Evolutionary conservation across 2,797 vertebrate species (phyloP), one percentile per base, ranked within the genome.

Genomic region (Mionectes olivaceus): DNA sequence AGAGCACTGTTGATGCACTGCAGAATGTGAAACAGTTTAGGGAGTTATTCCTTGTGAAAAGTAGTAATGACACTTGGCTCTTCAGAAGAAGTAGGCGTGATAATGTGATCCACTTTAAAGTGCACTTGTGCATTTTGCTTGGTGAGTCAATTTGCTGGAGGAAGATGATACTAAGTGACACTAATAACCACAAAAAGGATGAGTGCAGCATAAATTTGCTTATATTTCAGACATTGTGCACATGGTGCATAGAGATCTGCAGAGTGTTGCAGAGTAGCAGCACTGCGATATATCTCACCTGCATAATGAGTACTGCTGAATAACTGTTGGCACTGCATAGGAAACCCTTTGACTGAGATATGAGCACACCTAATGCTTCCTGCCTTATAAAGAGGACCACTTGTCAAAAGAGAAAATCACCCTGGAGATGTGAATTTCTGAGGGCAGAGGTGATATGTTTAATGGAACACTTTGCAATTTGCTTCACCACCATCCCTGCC

Each of bases 151-250:
- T 96, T 97, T 97, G 91, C 94, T 88, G 90, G 85, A 82, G 89
- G 91, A 97, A 96, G 94, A 92, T 94, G 95, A 95, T 96, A 94
- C 86, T 95, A 96, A 95, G 94, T 96, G 95, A 96, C 96, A 97
- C 89, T 96, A 96, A 96, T 96, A 97, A 94, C 94, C 91, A 95
- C 95, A 93, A 85, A 96, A 97, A 92, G 91, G 91, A 94, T 96
- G 95, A 96, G 83, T 92, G 94, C 94, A 96, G 96, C 93, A 95
- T 96, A 96, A 92, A 96, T 97, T 94, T 97, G 80, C 93, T 95
- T 96, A 74, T 93, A 94, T 88, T 96, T 95, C 76, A 94, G 92
- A 91, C 83, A 63, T 21, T 64, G 91, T 83, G 92, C 80, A 94
- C 89, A 89, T 90, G 82, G 90, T 73, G 92, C 92, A 95, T 83